phyloP scores from a whole-genome alignment of 92 coral and sea anemone species.

The Phenganax marumi region DNA sequence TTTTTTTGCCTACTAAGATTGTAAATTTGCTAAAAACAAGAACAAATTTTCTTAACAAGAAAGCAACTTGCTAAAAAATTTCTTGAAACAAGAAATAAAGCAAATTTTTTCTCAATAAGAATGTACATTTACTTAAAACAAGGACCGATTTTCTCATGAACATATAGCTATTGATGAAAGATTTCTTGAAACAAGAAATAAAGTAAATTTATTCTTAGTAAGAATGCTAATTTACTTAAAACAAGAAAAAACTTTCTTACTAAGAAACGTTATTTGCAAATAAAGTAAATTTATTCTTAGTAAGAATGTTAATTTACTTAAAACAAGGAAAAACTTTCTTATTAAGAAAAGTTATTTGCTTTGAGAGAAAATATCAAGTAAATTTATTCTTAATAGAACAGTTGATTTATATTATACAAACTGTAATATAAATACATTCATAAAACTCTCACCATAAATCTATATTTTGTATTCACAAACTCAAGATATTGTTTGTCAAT shows the following conservation, averaged over 20 bases:
- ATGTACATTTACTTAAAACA: not conserved
- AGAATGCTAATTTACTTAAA: not conserved
- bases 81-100: constrained; percentile 1
- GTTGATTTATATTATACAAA: too few relatives aligned
- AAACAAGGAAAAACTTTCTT: not conserved
- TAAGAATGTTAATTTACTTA: not conserved
- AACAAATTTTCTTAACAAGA: not conserved
- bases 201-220: not conserved
- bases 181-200: constrained; percentile 2
- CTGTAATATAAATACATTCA: too few relatives aligned
- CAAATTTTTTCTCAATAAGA: not conserved
- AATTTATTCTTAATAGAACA: too few relatives aligned
- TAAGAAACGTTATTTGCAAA: not conserved
- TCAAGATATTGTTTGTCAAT: not conserved
- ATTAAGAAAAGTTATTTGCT: not conserved
- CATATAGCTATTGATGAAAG: not conserved
- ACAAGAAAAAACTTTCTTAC: not conserved
- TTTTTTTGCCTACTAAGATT: not conserved
- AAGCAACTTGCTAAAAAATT: not conserved
- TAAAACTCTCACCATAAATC: too few relatives aligned
- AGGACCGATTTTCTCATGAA: not conserved
- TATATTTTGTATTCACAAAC: too few relatives aligned
- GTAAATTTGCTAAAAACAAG: not conserved
- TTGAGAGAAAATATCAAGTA: too few relatives aligned
- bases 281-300: not conserved